Evolutionary conservation across 2,797 vertebrate genomes (phyloP), one percentile per base, ranked within the genome.

Genomic region (Sebastolobus altivelis): DNA sequence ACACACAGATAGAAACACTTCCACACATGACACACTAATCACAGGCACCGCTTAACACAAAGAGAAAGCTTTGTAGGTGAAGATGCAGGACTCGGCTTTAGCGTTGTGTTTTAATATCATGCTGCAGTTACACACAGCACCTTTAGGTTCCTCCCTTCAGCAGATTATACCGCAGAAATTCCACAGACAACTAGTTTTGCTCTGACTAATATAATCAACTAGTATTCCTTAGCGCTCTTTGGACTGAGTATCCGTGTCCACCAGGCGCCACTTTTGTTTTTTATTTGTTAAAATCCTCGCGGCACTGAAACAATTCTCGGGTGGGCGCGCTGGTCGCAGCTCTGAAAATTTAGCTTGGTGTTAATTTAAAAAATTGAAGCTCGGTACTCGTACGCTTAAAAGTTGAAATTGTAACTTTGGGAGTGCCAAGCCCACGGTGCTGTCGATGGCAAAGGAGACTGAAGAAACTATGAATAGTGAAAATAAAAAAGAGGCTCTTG

Each of bases 261-360:
- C 72, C 84, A 77, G 80, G 54, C n/a, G 9, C 70, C 43, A 13
- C 68, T 71, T 46, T 65, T 37, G 5, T 49, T 54, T 46, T 63
- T 63, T 67, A 11, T n/a, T 35, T 25, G 8, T 52, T 22, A 16
- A 37, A 79, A 65, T 72, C 59, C 60, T 75, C 11, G 20, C 65
- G 82, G 84, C 88, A 80, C 81, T 88, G 65, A 81, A 72, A 65
- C 60, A 8, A 49, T 62, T 61, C 59, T 71, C 4, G 37, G 58
- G 37, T 61, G 79, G 81, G 77, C 54, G 83, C 93, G 94, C 93
- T 89, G 93, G 93, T 84, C 94, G 94, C 81, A 61, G 84, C 85
- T 85, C 78, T 66, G 54, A 60, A 43, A 14, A 76, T 81, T 73
- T 69, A 3, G 79, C 87, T 89, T 68, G 71, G 25, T 65, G 49